phyloP scores from a whole-genome alignment of 1,140 invertebrate genomes.

The Halesus radiatus region DNA sequence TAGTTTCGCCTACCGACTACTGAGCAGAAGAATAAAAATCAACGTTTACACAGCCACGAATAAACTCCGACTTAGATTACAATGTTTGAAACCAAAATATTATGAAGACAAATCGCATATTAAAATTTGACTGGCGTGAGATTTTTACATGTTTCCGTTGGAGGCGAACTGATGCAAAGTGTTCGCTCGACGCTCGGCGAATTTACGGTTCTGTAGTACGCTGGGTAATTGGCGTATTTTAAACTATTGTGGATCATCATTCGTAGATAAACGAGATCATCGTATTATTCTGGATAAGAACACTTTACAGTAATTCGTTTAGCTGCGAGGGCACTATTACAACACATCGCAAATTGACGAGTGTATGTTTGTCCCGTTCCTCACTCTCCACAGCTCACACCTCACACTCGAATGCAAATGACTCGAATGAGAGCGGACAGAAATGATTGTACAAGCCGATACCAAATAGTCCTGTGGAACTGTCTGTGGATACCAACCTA shows the following conservation, averaged over 20 bases:
- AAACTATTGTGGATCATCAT: neutral
- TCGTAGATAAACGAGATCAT: slow-evolving; percentile 13
- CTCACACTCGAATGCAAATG: slow-evolving; percentile 24
- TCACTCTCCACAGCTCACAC: no score
- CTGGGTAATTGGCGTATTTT: neutral
- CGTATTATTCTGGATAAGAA: slow-evolving; percentile 36
- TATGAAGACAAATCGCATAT: slow-evolving; percentile 33
- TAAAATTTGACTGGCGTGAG: slow-evolving; percentile 14
- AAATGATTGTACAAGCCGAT: slow-evolving; percentile 17
- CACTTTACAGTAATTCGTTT: slow-evolving; percentile 38
- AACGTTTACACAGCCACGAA: neutral
- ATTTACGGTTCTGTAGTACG: no score
- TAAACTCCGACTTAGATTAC: neutral
- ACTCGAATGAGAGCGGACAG: slow-evolving; percentile 28
- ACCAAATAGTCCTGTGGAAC: slow-evolving; percentile 34
- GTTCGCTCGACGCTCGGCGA: neutral
- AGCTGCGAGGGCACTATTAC: slow-evolving; percentile 27
- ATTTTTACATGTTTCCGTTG: slow-evolving; percentile 27
- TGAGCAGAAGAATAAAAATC: neutral
- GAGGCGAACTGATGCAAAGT: neutral
- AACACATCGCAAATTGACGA: slow-evolving; percentile 31
- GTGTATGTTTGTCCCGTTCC: slow-evolving; percentile 13
- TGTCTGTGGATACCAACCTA: neutral
- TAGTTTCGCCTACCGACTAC: neutral
- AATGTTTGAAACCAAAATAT: neutral